A percentile compares a stretch with the other conserved stretches of the same genome.
phyloP scores from a whole-genome alignment of 2,113 vertebrate genomes.

The Choloepus hoffmanni region DNA sequence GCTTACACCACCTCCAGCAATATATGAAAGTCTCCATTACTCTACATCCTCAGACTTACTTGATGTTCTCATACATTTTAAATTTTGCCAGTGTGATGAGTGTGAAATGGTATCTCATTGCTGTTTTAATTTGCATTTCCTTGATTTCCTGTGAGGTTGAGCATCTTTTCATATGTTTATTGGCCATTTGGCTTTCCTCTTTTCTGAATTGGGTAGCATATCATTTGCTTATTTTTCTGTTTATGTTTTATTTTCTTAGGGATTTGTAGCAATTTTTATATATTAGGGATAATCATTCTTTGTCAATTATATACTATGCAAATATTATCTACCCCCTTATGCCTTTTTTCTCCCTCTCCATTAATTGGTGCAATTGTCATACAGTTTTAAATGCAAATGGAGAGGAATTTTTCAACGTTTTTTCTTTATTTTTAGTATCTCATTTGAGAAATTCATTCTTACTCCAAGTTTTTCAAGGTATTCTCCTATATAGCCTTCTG shows the following conservation, averaged over 20 bases:
- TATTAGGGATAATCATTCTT: background rate
- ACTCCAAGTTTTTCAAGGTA: background rate
- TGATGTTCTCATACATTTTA: background rate
- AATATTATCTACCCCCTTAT: slow-evolving; percentile 24
- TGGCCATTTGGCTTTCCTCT: slow-evolving; percentile 17
- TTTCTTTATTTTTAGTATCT: background rate
- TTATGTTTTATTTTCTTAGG: background rate
- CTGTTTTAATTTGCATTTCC: background rate
- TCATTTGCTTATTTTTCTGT: slow-evolving; percentile 31
- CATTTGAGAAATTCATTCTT: slow-evolving; percentile 27
- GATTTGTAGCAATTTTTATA: slow-evolving; percentile 6
- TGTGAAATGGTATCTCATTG: background rate
- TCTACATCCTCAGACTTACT: background rate
- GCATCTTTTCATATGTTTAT: background rate
- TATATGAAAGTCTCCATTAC: background rate
- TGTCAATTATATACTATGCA: background rate
- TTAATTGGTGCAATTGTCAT: background rate
- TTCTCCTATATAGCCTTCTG: background rate
- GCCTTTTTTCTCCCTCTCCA: background rate
- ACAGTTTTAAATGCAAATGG: slow-evolving; percentile 30
- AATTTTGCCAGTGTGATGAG: background rate
- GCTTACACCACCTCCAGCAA: background rate
- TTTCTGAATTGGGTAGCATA: background rate
- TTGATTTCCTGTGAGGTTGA: slow-evolving; percentile 34
- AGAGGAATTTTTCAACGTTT: background rate